A percentile compares a stretch with the other conserved stretches of the same genome.
phyloP scores from a whole-genome alignment of 2,888 invertebrate species.

The Agelastica alni region DNA sequence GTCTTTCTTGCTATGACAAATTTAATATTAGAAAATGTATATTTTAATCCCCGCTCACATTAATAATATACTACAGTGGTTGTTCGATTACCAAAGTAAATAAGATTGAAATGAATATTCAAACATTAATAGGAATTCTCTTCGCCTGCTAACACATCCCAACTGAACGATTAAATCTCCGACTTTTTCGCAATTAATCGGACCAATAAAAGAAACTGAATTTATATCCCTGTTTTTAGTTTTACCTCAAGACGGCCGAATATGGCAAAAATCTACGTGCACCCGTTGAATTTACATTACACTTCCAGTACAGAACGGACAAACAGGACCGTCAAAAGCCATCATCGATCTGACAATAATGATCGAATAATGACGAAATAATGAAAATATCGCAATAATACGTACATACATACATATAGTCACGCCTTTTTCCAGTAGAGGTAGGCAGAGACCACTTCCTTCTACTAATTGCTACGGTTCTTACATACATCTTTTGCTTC shows the following conservation, averaged over 20 bases:
- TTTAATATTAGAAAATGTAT: no score
- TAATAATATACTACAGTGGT: slow-evolving; percentile 1
- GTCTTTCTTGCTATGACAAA: no score
- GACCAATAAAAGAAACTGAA: slow-evolving; percentile 26
- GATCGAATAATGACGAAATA: no score
- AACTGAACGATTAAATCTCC: slow-evolving; percentile 22
- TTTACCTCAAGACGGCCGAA: slow-evolving; percentile 30
- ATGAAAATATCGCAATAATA: no score
- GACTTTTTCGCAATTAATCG: slow-evolving; percentile 31
- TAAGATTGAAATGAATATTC: slow-evolving; percentile 14
- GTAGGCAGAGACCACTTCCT: no score
- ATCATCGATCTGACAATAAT: no score
- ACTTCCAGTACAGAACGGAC: slow-evolving; percentile 39
- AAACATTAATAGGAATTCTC: slow-evolving; percentile 17
- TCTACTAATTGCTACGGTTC: no score
- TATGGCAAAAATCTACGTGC: slow-evolving; percentile 39
- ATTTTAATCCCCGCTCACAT: no score
- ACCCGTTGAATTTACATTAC: slow-evolving; percentile 42
- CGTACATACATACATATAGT: no score
- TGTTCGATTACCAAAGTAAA: neutral
- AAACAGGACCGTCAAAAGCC: slow-evolving; percentile 8
- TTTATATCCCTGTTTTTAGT: slow-evolving; percentile 28
- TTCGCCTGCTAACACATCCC: slow-evolving; percentile 14
- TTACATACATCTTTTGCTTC: no score
- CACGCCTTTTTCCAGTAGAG: no score